Evolutionary conservation across 2,797 vertebrate genomes (phyloP).

Genomic region (Adelosebastes latens): DNA sequence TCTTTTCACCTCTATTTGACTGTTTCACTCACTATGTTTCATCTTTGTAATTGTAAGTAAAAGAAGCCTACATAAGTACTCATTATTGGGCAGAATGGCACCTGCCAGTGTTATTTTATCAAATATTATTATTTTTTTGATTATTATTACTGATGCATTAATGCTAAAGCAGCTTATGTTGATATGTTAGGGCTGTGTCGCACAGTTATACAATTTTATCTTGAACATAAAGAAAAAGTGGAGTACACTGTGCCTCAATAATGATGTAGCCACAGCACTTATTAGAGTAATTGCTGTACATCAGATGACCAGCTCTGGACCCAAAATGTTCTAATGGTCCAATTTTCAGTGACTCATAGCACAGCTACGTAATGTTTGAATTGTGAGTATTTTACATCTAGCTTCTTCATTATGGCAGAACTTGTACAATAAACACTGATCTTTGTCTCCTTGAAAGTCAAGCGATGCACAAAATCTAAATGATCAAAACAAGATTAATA

Average conservation of each 20-base stretch:
- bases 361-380: not conserved
- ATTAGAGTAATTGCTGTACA: not conserved
- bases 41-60: not conserved
- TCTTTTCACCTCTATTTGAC: not conserved
- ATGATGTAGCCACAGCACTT: not conserved
- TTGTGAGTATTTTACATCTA: not conserved
- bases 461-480: slow-evolving; percentile 28
- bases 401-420: not conserved
- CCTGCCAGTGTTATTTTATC: not conserved
- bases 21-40: not conserved
- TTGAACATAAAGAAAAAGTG: not conserved
- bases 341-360: not conserved
- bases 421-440: not conserved
- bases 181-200: not conserved
- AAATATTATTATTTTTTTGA: not conserved
- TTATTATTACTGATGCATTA: not conserved
- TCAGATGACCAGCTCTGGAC: not conserved
- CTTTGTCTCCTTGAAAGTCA: slow-evolving; percentile 34
- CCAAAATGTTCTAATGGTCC: not conserved
- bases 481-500: not conserved
- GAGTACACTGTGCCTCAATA: not conserved
- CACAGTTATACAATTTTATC: not conserved
- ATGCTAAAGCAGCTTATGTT: not conserved
- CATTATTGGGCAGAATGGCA: not conserved
- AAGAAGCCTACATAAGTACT: too few relatives aligned